Evolutionary conservation across 1,140 invertebrate species (phyloP), one percentile per base, ranked within the genome.

Genomic region (Leptopilina clavipes): DNA sequence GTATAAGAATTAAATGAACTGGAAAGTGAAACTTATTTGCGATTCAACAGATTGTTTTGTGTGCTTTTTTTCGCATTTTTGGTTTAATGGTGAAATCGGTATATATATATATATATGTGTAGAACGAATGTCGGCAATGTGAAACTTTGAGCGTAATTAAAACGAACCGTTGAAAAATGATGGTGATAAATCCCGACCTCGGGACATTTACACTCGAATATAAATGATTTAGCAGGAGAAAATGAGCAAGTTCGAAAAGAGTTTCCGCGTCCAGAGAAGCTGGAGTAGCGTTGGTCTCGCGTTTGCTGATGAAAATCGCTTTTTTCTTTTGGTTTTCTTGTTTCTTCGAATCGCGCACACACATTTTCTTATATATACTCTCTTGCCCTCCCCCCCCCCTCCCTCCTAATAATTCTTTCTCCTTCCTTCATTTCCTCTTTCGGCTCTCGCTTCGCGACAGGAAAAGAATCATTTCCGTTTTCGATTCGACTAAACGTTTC

Each of bases 141-240:
- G 52, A 31, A 77, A 56, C 18, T 54, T 44, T 19, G 71, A 65
- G 70, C 70, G 80, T 80, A 82, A 82, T 82, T 80, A 82, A 82
- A 79, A 82, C 75, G 74, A 79, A 76, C 52, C 59, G 71, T 72
- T 79, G 72, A 78, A 70, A 52, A 82, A 82, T 79, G 77, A 59
- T n/a, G 54, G 74, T 70, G 76, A 81, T 81, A 79, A 81, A 81
- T 81, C 54, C 74, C 14, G 65, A 45, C 54, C 56, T 17, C 44
- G 25, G 65, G 77, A 79, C 72, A 73, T 82, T 81, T 78, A 76
- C 78, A 75, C 71, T 52, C 75, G 75, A 72, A 75, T 77, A 76
- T 72, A 78, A 81, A 81, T 81, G 79, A 81, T 81, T 76, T 76
- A 78, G 45, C 70, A 25, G 73, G 73, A 80, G 70, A 72, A 71